A percentile compares a stretch with the other conserved stretches of the same genome.
Conservation (phyloP, 1,140 invertebrate genomes). For the Apolygus lucorum region DNA sequence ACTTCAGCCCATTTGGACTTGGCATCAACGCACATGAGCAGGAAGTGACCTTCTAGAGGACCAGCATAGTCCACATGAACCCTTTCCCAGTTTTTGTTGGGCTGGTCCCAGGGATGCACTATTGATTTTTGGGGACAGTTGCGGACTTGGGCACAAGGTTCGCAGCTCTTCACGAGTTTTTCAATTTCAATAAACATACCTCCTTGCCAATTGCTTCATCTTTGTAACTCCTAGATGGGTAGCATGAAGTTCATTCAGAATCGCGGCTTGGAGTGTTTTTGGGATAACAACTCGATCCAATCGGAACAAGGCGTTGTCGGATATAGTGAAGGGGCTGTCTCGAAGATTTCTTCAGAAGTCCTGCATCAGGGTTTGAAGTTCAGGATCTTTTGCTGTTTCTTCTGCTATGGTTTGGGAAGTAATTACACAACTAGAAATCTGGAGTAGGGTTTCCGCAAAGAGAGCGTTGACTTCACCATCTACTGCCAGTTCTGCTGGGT, state of each 20-base stretch:
- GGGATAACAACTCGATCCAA: conserved; percentile 25
- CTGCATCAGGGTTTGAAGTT: neutral
- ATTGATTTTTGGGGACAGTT: conserved; percentile 30
- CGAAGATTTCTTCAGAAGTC: neutral
- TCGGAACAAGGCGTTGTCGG: neutral
- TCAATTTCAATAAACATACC: conserved; percentile 35
- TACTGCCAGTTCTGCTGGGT: neutral
- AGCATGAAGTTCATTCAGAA: conserved; percentile 28
- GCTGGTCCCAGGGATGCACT: conserved; percentile 35
- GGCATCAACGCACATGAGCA: too few relatives aligned
- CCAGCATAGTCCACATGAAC: conserved; percentile 37
- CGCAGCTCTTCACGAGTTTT: conserved; percentile 31
- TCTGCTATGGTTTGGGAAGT: neutral
- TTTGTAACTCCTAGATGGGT: conserved; percentile 34
- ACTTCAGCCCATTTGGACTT: too few relatives aligned
- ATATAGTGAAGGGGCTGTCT: neutral
- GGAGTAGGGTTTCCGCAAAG: neutral
- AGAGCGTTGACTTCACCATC: neutral
- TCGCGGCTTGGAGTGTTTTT: conserved; percentile 3
- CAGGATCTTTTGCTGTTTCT: neutral
- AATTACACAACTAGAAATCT: neutral
- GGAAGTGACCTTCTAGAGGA: conserved; percentile 20
- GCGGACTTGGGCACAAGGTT: conserved; percentile 29
- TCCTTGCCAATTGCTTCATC: conserved; percentile 34
- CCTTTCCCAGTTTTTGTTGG: too few relatives aligned